Percentiles rank a stretch among this genome's conserved stretches.
Conservation (phyloP, 2,888 invertebrate genomes). For the Ectemnius lituratus region DNA sequence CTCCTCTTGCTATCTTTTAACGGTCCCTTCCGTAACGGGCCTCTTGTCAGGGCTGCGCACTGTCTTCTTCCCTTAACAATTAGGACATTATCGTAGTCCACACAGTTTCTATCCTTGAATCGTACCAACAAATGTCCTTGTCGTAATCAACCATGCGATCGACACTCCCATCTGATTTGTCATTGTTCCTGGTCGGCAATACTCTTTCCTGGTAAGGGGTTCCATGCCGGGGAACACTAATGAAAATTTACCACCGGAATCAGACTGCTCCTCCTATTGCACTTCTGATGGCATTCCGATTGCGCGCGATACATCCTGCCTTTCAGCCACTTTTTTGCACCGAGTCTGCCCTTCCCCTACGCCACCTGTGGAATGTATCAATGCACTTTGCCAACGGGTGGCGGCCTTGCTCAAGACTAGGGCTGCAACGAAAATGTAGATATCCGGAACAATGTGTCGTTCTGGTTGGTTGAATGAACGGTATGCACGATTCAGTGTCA, state of each 20-base stretch:
- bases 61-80: background rate
- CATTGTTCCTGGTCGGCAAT: slow-evolving; percentile 4
- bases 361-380: slow-evolving; percentile 24
- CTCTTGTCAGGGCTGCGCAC: background rate
- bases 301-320: slow-evolving; percentile 45
- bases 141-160: no score
- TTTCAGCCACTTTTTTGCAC: slow-evolving; percentile 43
- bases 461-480: no score
- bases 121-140: no score
- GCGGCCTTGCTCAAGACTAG: slow-evolving; percentile 35
- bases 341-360: slow-evolving; percentile 37
- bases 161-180: slow-evolving; percentile 7
- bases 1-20: slow-evolving; percentile 47
- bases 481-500: background rate
- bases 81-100: no score
- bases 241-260: slow-evolving; percentile 32
- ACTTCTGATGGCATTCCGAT: slow-evolving; percentile 42
- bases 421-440: background rate
- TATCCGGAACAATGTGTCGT: slow-evolving; percentile 69
- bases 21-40: slow-evolving; percentile 52
- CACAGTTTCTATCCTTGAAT: no score
- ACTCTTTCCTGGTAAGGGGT: slow-evolving; percentile 8
- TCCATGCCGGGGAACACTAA: slow-evolving; percentile 20
- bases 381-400: slow-evolving; percentile 62
- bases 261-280: slow-evolving; percentile 18